Percentiles rank a stretch among this genome's conserved stretches.
Evolutionary conservation across 23 tunicate genomes (phyloP).

Genomic region (Ciona savignyi): DNA sequence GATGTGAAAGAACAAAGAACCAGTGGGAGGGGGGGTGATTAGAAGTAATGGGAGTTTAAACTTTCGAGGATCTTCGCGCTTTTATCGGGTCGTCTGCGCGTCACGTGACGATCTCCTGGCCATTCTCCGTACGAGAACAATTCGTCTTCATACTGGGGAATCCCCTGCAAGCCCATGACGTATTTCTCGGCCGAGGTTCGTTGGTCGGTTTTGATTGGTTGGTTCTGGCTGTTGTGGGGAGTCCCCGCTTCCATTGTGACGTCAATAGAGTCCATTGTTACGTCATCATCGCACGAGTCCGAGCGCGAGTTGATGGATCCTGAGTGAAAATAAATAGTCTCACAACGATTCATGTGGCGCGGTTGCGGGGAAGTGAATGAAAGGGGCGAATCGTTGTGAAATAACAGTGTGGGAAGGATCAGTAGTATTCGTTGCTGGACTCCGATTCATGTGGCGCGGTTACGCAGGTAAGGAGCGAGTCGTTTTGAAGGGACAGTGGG

Average conservation of each 20-base stretch:
- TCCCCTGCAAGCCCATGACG: constrained; percentile 17
- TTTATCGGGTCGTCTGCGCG: not conserved
- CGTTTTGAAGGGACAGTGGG: too few species aligned
- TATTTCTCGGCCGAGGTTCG: constrained; percentile 29
- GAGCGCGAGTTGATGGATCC: not conserved
- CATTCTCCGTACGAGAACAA: constrained; percentile 5
- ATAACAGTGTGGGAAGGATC: not conserved
- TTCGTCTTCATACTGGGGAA: constrained; percentile 28
- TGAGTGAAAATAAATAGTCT: constrained; percentile 7
- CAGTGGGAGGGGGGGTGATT: not conserved
- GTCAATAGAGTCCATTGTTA: not conserved
- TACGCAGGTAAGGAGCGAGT: too few species aligned
- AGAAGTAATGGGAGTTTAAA: not conserved
- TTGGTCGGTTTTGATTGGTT: not conserved
- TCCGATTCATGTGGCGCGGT: too few species aligned
- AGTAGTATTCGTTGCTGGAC: too few species aligned
- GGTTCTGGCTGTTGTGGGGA: constrained; percentile 22
- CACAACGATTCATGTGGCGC: not conserved
- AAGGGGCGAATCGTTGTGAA: too few species aligned
- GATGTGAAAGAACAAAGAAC: not conserved
- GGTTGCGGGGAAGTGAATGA: too few species aligned
- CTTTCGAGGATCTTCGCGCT: not conserved
- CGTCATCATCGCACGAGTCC: constrained; percentile 3
- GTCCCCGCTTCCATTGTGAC: not conserved
- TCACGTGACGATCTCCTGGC: not conserved